phyloP scores from a whole-genome alignment of 2,888 invertebrate genomes.

The Plebejus argus region DNA sequence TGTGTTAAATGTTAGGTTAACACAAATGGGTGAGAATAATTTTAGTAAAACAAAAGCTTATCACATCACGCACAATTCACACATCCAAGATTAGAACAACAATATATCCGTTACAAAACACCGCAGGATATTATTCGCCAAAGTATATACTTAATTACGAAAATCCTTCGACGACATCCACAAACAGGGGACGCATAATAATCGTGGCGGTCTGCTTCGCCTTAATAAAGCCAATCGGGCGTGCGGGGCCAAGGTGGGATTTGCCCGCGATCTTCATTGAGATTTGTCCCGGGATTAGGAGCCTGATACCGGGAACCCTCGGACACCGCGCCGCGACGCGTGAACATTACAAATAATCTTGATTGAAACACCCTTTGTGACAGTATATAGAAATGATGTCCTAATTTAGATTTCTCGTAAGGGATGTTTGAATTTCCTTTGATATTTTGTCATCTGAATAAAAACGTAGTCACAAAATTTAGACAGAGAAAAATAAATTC shows the following conservation, averaged over 20 bases:
- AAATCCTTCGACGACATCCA: constrained; percentile 69
- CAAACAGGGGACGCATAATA: constrained; percentile 81
- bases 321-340: constrained; percentile 32
- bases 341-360: constrained; percentile 33
- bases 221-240: constrained; percentile 79
- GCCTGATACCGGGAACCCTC: constrained; percentile 67
- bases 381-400: background rate
- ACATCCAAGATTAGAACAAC: constrained; percentile 27
- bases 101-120: constrained; percentile 26
- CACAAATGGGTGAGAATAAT: background rate
- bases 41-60: background rate
- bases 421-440: background rate
- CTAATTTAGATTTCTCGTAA: background rate
- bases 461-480: background rate
- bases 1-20: background rate
- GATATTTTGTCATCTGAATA: background rate
- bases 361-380: constrained; percentile 30
- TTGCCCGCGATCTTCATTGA: constrained; percentile 77
- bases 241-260: constrained; percentile 60
- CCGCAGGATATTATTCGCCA: constrained; percentile 35
- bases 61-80: constrained; percentile 9
- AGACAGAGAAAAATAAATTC: background rate
- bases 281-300: constrained; percentile 80
- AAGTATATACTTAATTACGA: constrained; percentile 75
- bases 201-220: constrained; percentile 80